Evolutionary conservation across 2,113 vertebrate species (phyloP).

Genomic region (Labrus mixtus): DNA sequence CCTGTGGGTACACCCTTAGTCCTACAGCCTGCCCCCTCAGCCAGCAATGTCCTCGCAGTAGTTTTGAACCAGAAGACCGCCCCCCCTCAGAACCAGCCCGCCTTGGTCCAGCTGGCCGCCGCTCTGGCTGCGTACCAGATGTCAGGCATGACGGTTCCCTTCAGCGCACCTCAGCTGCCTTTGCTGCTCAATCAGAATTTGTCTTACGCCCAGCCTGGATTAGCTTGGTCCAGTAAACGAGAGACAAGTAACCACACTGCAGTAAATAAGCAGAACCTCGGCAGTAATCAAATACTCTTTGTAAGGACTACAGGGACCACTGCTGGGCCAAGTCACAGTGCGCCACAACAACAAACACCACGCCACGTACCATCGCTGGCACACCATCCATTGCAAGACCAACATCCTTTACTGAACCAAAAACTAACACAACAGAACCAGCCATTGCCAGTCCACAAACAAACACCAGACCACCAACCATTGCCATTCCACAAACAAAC

Average conservation of each 20-base stretch:
- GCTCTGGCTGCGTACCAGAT: neutral
- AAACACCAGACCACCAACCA: neutral
- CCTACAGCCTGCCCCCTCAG: neutral
- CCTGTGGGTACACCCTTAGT: too few species aligned
- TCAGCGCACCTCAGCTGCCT: neutral
- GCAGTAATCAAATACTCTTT: too few species aligned
- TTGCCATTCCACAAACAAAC: neutral
- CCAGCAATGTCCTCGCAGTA: neutral
- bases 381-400: neutral
- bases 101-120: fast-evolving
- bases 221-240: neutral
- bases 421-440: neutral
- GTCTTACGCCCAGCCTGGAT: neutral
- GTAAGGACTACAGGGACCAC: too few species aligned
- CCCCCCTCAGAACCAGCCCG: neutral
- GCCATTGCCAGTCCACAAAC: neutral
- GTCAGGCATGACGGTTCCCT: neutral
- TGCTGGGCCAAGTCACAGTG: neutral
- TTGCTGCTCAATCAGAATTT: neutral
- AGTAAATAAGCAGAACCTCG: neutral
- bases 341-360: too few species aligned
- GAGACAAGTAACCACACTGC: too few species aligned
- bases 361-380: too few species aligned
- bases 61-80: neutral
- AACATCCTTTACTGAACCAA: neutral